Evolutionary conservation across 2,888 invertebrate species (phyloP).

Genomic region (Drosophila pegasa): DNA sequence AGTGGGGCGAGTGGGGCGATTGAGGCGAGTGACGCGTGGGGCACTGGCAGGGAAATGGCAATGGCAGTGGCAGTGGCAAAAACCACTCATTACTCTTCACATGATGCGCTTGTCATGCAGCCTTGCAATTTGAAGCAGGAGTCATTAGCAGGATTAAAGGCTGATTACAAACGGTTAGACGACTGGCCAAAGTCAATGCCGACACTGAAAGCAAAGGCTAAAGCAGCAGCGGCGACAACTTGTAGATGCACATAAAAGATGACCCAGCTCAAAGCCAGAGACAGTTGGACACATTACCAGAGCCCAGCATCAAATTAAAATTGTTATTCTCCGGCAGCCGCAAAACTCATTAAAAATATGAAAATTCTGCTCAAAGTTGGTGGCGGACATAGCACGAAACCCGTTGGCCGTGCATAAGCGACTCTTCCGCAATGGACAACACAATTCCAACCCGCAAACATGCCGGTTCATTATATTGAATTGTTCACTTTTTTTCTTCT

Average conservation of each 20-base stretch:
- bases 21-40: neutral
- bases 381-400: slow-evolving; percentile 18
- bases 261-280: slow-evolving; percentile 34
- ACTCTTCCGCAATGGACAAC: neutral
- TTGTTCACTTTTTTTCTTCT: slow-evolving; percentile 1
- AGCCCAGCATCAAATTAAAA: slow-evolving; percentile 24
- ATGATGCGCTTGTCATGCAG: slow-evolving; percentile 62
- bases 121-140: slow-evolving; percentile 54
- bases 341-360: slow-evolving; percentile 59
- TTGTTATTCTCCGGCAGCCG: slow-evolving; percentile 27
- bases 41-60: neutral
- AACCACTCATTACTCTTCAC: slow-evolving; percentile 45
- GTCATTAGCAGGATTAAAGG: slow-evolving; percentile 64
- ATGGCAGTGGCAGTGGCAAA: slow-evolving; percentile 5
- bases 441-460: neutral
- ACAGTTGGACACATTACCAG: slow-evolving; percentile 39
- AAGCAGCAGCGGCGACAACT: slow-evolving; percentile 17
- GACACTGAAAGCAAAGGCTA: neutral
- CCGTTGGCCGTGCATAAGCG: neutral
- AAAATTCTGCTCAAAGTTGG: slow-evolving; percentile 29
- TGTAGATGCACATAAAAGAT: slow-evolving; percentile 10
- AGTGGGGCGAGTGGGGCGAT: neutral
- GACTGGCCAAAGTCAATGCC: slow-evolving; percentile 3
- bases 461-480: slow-evolving; percentile 22
- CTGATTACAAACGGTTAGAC: slow-evolving; percentile 27